These are phyloP conservation scores for Dermochelys coriacea DNA, from an alignment of 2,797 vertebrate genomes.

Conservation along the genomic window DNA sequence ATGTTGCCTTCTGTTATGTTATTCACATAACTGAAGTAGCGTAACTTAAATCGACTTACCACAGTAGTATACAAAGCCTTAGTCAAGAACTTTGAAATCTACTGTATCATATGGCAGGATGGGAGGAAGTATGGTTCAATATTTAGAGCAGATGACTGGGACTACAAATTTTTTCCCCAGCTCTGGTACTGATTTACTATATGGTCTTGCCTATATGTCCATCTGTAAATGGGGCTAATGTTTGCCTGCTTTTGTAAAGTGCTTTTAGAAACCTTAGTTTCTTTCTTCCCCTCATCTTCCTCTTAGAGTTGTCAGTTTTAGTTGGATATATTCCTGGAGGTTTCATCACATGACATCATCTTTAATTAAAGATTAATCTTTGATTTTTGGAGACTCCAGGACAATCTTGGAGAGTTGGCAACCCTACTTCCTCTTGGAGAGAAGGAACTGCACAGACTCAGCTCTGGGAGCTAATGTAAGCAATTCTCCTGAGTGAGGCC, in stretches of 20 bases:
- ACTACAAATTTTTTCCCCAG: background rate
- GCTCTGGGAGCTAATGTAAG: background rate
- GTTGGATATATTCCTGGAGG: background rate
- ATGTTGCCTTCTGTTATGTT: too few relatives aligned
- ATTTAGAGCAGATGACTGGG: background rate
- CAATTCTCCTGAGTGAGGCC: background rate
- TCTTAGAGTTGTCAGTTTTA: background rate
- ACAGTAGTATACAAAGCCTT: too few relatives aligned
- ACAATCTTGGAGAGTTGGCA: too few relatives aligned
- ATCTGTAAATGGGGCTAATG: background rate
- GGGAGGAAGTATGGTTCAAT: background rate
- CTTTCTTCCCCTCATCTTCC: background rate
- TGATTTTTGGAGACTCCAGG: too few relatives aligned
- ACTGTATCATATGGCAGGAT: background rate
- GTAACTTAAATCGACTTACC: too few relatives aligned
- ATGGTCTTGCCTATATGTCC: background rate
- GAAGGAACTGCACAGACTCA: background rate
- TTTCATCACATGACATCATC: too few relatives aligned
- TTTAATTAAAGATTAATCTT: too few relatives aligned
- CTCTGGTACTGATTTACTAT: background rate
- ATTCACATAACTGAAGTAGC: too few relatives aligned
- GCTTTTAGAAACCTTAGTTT: background rate
- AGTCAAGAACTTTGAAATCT: background rate
- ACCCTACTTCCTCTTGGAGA: background rate
- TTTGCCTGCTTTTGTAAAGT: background rate